These are phyloP conservation scores for Tupaia tana DNA, from an alignment of 2,113 vertebrate genomes.

Conservation along the genomic window DNA sequence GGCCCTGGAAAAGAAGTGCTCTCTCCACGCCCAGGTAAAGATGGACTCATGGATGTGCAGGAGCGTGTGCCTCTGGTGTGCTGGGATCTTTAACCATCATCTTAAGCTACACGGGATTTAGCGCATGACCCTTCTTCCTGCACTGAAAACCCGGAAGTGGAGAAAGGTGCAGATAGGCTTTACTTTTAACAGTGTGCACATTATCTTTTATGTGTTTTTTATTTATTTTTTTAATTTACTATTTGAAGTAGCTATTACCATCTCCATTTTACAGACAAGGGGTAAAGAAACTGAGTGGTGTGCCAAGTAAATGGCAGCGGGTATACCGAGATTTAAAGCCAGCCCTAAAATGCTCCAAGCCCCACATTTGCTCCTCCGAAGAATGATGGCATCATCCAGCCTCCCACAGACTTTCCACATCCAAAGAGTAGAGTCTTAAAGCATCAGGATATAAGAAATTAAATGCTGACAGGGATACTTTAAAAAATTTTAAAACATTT, in stretches of 20 bases:
- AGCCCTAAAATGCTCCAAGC: neutral
- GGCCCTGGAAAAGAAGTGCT: too few species aligned
- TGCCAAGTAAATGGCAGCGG: neutral
- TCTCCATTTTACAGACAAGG: neutral
- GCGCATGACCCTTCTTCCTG: neutral
- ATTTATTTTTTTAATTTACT: neutral
- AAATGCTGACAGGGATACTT: neutral
- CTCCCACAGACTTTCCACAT: neutral
- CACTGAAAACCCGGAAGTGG: neutral
- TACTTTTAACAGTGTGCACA: neutral
- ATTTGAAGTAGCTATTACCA: neutral
- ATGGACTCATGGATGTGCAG: fast-evolving
- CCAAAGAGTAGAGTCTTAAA: neutral
- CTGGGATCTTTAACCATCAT: neutral
- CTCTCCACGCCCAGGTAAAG: fast-evolving
- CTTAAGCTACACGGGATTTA: neutral
- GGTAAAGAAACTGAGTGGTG: neutral
- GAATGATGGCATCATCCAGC: neutral
- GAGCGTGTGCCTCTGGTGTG: fast-evolving
- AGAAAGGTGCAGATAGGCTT: neutral
- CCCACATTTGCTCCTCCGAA: neutral
- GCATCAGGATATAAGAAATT: neutral
- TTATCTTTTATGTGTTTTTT: neutral
- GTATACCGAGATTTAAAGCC: neutral
- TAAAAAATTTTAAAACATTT: neutral